phyloP scores from a whole-genome alignment of 2,797 vertebrate species.

The Lacerta viridis region DNA sequence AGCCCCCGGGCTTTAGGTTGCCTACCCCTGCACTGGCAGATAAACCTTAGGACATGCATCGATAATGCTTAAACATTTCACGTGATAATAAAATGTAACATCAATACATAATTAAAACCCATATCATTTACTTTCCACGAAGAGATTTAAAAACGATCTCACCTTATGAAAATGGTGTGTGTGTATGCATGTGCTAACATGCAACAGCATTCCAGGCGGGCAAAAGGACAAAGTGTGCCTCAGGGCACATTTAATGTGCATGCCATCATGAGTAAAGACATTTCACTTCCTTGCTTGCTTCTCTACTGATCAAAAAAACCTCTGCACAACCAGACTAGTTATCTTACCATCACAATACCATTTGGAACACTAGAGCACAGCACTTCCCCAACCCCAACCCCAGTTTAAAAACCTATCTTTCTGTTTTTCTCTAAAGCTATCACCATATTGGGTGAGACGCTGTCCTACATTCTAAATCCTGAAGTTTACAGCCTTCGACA shows the following conservation, averaged over 20 bases:
- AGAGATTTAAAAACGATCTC: conserved; percentile 10
- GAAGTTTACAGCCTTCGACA: background rate
- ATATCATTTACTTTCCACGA: background rate
- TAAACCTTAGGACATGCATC: background rate
- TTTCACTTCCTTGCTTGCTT: background rate
- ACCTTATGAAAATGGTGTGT: background rate
- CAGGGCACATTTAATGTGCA: background rate
- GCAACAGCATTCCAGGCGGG: conserved; percentile 6
- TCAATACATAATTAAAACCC: background rate
- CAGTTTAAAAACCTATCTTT: background rate
- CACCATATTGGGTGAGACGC: background rate
- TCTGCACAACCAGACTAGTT: background rate
- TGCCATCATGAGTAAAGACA: background rate
- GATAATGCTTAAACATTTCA: conserved; percentile 15
- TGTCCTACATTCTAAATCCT: background rate
- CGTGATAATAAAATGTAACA: background rate
- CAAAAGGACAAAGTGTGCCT: conserved; percentile 31
- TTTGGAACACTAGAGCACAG: background rate
- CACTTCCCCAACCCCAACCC: background rate
- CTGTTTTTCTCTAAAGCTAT: background rate
- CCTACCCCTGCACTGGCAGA: background rate
- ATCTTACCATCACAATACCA: background rate
- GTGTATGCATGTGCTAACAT: conserved; percentile 1
- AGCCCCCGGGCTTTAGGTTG: too few relatives aligned
- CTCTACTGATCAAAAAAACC: background rate